Evolutionary conservation across 2,797 vertebrate species (phyloP), one percentile per base, ranked within the genome.

Genomic region (Cyprinodon diabolis): DNA sequence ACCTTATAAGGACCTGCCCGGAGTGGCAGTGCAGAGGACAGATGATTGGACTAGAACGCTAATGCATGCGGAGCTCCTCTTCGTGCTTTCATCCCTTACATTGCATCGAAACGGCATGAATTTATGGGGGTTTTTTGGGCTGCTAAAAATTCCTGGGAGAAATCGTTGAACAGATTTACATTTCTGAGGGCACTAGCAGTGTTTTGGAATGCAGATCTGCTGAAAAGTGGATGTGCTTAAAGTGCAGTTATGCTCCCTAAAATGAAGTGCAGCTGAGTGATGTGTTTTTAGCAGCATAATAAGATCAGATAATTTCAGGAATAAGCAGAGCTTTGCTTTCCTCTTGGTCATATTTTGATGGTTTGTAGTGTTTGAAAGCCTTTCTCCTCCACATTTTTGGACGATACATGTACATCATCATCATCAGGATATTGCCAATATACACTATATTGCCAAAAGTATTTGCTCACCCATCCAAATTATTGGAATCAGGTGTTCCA

Each of bases 1-100:
- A 89, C 91, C 90, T 91, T 90, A 92, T 92, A 90, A 89, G 91
- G 88, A 81, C 82, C 86, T 81, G 82, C 87, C 87, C 55, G 74
- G 77, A 87, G 87, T 71, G 89, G 90, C 87, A 77, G 85, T 25
- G 56, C 58, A 14, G 83, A 86, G 84, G 87, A 90, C 86, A 91
- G 87, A 94, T 90, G 84, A 91, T 84, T 90, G 86, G 87, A 83
- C 87, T 84, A 68, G 82, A 81, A 85, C 89, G 68, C 88, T 83
- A 89, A 88, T 90, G 88, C 87, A 79, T 89, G 87, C 89, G 88
- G 91, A 90, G 89, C 68, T 84, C 83, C 82, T 74, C 76, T 77
- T 74, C 83, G 76, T 87, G 80, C 85, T 87, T 86, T 87, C 76
- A 84, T 92, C 82, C 85, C 85, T 66, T 79, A 49, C 78, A 30